Conservation (phyloP, 1,140 invertebrate genomes). For the Lasaia peninsularis region DNA sequence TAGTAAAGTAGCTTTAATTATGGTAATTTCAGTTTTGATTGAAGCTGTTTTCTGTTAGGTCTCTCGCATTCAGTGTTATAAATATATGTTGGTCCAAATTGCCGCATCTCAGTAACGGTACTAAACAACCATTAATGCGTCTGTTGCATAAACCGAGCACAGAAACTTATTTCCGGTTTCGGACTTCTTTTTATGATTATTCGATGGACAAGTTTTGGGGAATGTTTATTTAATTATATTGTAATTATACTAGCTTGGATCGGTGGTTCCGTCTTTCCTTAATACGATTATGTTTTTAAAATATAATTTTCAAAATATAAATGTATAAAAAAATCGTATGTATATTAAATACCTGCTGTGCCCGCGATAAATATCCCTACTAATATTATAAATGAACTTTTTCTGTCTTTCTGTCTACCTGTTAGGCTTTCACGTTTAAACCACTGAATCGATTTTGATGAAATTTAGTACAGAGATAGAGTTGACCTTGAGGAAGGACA, state of each 20-base stretch:
- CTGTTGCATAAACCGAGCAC: slow-evolving; percentile 52
- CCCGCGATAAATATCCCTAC: too few relatives aligned
- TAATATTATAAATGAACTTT: too few relatives aligned
- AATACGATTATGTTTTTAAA: not conserved
- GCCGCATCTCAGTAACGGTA: slow-evolving; percentile 59
- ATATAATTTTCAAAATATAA: too few relatives aligned
- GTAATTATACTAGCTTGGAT: too few relatives aligned
- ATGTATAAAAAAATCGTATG: not conserved
- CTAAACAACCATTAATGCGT: slow-evolving; percentile 54
- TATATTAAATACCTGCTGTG: too few relatives aligned
- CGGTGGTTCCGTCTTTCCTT: not conserved
- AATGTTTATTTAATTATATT: slow-evolving; percentile 12
- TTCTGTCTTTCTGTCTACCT: too few relatives aligned
- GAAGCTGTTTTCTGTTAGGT: slow-evolving; percentile 13
- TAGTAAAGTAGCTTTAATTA: not conserved
- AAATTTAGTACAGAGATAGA: too few relatives aligned
- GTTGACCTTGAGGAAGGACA: too few relatives aligned
- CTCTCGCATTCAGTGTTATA: slow-evolving; percentile 20
- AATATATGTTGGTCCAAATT: slow-evolving; percentile 30
- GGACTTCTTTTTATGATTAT: slow-evolving; percentile 53
- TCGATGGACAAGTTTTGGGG: slow-evolving; percentile 32
- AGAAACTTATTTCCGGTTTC: slow-evolving; percentile 60
- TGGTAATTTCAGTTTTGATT: slow-evolving; percentile 8
- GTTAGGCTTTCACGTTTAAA: too few relatives aligned
- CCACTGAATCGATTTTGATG: too few relatives aligned